Evolutionary conservation across 2,113 vertebrate genomes (phyloP), one percentile per base, ranked within the genome.

Genomic region (Paramisgurnus dabryanus): DNA sequence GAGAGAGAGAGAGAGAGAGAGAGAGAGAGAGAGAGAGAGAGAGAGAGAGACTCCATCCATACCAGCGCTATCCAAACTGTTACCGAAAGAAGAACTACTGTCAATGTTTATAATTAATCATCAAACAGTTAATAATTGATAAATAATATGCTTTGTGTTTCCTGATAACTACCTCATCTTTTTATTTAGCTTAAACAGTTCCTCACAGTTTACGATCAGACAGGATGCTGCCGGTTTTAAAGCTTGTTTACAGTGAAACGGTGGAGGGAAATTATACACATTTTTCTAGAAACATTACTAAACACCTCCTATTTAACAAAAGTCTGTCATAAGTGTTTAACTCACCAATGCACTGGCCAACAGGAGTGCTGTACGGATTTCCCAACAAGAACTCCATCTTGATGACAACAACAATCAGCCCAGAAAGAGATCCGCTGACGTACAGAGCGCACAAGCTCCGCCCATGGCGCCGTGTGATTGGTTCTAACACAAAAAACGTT

Each of bases 351-450:
- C 95, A 96, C 83, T 98, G 97, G 78, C 97, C 97, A 86, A 98
- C 97, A 0, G 97, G 97, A 90, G 96, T 97, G 93, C 95, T 98
- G 91, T 96, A 99, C 70, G 97, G 97, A 91, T 98, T 99, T 83
- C 97, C 97, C 81, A 99, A 93, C 89, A 99, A 93, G 92, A 98
- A 99, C 94, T 98, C 97, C 97, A 98, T 99, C 94, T 95, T 94
- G 91, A 90, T 91, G 93, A 95, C 94, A 94, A 94, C 94, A 94
- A 92, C 92, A 91, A 89, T 90, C 88, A 78, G 85, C 85, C 45
- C 10, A 13, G n/a, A 79, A 68, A 77, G 85, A 85, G 64, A 82
- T 53, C 50, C 88, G 87, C 88, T 83, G 83, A 82, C 76, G 43
- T 65, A 45, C 58, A 11, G 79, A 57, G 55, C 34, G 69, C 7